Conservation (phyloP, 2,797 vertebrate genomes). For the Gymnoscopelus braueri region DNA sequence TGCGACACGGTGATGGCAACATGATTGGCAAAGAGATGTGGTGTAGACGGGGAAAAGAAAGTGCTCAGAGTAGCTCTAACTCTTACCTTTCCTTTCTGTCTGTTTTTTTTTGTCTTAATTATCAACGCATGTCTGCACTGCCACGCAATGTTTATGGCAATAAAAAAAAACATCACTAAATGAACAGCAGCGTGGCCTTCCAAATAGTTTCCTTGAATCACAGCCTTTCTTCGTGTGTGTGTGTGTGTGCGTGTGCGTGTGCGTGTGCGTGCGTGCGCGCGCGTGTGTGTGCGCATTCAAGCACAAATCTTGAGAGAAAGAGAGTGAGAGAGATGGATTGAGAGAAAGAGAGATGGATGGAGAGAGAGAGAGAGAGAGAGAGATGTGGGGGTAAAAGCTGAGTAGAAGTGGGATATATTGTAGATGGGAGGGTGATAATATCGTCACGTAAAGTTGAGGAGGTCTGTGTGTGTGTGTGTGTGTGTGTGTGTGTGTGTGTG, state of each 20-base stretch:
- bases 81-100: neutral
- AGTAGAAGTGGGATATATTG: neutral
- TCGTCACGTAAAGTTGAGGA: neutral
- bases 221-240: constrained; percentile 3
- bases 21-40: too few species aligned
- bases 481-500: neutral
- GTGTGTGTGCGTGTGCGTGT: neutral
- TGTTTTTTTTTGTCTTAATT: constrained; percentile 13
- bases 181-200: constrained; percentile 39
- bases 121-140: constrained; percentile 37
- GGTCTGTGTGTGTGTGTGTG: neutral
- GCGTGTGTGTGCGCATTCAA: constrained; percentile 4
- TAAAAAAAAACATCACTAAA: constrained; percentile 48
- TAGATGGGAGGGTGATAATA: neutral
- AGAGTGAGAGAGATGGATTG: neutral
- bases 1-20: too few species aligned
- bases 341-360: constrained; percentile 23
- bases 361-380: neutral
- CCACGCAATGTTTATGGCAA: constrained; percentile 44
- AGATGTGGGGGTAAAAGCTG: constrained; percentile 3
- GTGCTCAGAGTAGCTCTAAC: too few species aligned
- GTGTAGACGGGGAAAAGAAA: too few species aligned
- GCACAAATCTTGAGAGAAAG: neutral
- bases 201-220: constrained; percentile 43
- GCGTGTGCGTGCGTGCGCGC: neutral